phyloP scores from a whole-genome alignment of 2,888 invertebrate genomes.

The Coleophora deauratella region DNA sequence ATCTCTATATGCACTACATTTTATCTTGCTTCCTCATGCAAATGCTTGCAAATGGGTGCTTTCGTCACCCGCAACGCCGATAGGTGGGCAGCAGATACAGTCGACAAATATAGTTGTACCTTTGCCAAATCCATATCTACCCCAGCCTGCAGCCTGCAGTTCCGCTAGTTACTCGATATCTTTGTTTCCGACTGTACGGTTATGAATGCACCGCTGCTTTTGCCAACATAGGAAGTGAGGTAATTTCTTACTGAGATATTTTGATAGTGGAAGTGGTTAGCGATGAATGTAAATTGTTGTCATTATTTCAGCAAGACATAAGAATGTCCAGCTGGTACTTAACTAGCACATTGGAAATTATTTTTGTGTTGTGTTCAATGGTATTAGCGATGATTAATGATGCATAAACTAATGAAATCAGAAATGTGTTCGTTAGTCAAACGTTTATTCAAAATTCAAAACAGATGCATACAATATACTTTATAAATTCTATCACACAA shows the following conservation, averaged over 20 bases:
- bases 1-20: constrained; percentile 35
- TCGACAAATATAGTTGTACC: constrained; percentile 3
- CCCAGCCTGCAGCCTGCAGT: not conserved
- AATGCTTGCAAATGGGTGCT: constrained; percentile 53
- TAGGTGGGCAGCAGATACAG: constrained; percentile 15
- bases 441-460: no score
- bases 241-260: constrained; percentile 14
- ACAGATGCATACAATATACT: no score
- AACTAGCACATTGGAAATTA: no score
- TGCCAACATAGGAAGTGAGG: constrained; percentile 12
- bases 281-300: constrained; percentile 7
- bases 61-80: constrained; percentile 30
- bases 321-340: no score
- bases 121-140: constrained; percentile 3
- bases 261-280: constrained; percentile 13
- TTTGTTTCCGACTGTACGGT: constrained; percentile 10
- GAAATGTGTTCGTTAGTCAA: no score
- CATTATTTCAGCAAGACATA: not conserved
- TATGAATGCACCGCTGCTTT: constrained; percentile 16
- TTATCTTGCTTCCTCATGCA: constrained; percentile 59
- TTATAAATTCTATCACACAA: no score
- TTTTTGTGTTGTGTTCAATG: no score
- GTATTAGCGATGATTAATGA: no score
- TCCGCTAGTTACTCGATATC: constrained; percentile 2
- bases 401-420: no score